Evolutionary conservation across 2,797 vertebrate species (phyloP).

Genomic region (Hippoglossus hippoglossus): DNA sequence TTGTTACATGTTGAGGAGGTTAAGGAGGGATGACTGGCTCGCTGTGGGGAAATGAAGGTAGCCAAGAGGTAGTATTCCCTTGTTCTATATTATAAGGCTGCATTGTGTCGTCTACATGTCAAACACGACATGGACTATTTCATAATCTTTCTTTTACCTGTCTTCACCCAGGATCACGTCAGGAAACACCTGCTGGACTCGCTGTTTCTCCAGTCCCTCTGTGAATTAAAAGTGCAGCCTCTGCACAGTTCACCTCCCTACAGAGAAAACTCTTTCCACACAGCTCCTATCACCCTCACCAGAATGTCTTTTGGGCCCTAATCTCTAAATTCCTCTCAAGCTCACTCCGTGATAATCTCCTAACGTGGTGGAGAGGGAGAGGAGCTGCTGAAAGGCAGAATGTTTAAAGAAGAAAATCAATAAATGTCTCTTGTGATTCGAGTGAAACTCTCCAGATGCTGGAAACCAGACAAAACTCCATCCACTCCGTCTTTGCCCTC

Average conservation of each 20-base stretch:
- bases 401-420: constrained; percentile 65
- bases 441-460: constrained; percentile 66
- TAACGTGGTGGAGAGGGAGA: constrained; percentile 47
- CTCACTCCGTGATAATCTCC: constrained; percentile 45
- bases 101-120: not conserved
- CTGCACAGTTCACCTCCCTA: not conserved
- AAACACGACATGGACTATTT: not conserved
- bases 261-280: constrained; percentile 25
- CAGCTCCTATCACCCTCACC: constrained; percentile 20
- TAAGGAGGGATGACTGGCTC: not conserved
- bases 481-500: constrained; percentile 36
- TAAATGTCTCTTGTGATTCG: constrained; percentile 66
- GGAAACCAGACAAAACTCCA: constrained; percentile 50
- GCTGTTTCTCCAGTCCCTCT: not conserved
- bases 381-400: constrained; percentile 51
- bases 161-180: not conserved
- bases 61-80: not conserved
- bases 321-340: constrained; percentile 54
- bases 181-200: constrained; percentile 9
- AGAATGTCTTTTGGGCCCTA: constrained; percentile 41
- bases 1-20: not conserved
- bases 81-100: not conserved
- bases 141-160: not conserved
- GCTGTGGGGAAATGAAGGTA: not conserved
- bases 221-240: constrained; percentile 5